Base-by-base conservation (phyloP, 1,140 invertebrate species). In the Helicorthomorpha holstii region DNA sequence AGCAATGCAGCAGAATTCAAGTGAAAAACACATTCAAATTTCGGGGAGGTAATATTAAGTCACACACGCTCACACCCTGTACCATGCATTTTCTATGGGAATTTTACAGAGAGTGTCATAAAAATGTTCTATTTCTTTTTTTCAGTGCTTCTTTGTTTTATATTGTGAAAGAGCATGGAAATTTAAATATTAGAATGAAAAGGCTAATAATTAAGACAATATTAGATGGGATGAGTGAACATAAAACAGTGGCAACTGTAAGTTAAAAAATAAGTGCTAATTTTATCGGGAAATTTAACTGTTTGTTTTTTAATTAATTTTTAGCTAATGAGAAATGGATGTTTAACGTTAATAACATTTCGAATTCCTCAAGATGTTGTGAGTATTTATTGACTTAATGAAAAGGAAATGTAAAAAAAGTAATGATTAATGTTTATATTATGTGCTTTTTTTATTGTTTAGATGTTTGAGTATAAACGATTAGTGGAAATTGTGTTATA, bases 361-460 rank as follows among this genome's bases (percentile, higher is more conserved):
- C 85, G 82, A 63, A 90, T 97, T 68, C 92, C 92, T 23, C 76
- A 80, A 57, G 92, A 97, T 76, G 85, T 96, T 62, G 88, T 94
- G 73, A 74, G 80, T 12, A 46, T 22, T 46, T 4, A 46, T 7
- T 21, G 44, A 22, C 19, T 34, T 7, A 34, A 34, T 16, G 29
- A 34, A 7, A 34, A 34, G 7, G 29, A 7, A 16, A 34, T 7
- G 29, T 34, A 16, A 34, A 34, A 16, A 34, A 34, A 34, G 7
- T 34, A 16, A 34, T 34, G 7, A 34, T 16, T 34, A 16, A 34
- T 7, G 29, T 34, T 16, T 34, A 34, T 16, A 7, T 7, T 19
- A 44, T 44, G 21, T n/a, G 12, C 4, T 10, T 14, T 51, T 56
- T 54, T 45, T 52, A 56, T 60, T 55, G 60, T 60, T 70, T 63